Evolutionary conservation across 2,113 vertebrate genomes (phyloP), one percentile per base, ranked within the genome.

Genomic region (Cyanocitta stelleri): DNA sequence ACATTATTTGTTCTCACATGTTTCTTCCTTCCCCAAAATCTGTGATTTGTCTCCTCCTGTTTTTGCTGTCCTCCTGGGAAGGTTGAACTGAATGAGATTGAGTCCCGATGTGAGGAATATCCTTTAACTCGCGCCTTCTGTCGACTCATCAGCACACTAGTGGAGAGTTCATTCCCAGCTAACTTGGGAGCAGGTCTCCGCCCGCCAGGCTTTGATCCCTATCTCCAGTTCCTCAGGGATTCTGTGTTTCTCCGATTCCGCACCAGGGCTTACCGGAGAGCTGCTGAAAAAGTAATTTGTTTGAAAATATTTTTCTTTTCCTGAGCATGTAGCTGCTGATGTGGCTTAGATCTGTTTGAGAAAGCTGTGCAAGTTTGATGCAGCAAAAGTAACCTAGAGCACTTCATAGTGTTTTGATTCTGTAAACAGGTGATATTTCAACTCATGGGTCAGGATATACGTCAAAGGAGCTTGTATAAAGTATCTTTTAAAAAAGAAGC

Each of bases 61-160:
- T 92, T 95, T 76, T 94, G 14, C 11, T 78, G 11, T 87, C 56
- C 43, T 46, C 16, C 76, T 89, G 95, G 91, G 35, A 96, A 99
- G 99, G 98, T 99, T 95, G 99, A 99, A 97, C 94, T 99, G 95
- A 99, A 99, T 72, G 99, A 99, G 97, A 99, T 99, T 24, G 99
- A 99, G 97, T 99, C 99, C 4, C 98, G 99, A 74, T 99, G 98
- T 84, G 99, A 99, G 95, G 99, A 99, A 85, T 99, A 99, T 85
- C 99, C 99, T 4, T 97, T 99, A 97, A 99, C 99, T 5, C 98
- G 98, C 7, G 98, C 98, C 68, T 99, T 99, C 97, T 99, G 99
- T 92, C 98, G 98, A 21, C 98, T 99, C 92, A 99, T 99, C 97
- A 99, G 99, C 95, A 99, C 98, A 0, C 87, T 99, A 52, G 99